These are phyloP conservation scores for Drosophila melanica DNA, from an alignment of 1,140 invertebrate species.

Conservation along the genomic window DNA sequence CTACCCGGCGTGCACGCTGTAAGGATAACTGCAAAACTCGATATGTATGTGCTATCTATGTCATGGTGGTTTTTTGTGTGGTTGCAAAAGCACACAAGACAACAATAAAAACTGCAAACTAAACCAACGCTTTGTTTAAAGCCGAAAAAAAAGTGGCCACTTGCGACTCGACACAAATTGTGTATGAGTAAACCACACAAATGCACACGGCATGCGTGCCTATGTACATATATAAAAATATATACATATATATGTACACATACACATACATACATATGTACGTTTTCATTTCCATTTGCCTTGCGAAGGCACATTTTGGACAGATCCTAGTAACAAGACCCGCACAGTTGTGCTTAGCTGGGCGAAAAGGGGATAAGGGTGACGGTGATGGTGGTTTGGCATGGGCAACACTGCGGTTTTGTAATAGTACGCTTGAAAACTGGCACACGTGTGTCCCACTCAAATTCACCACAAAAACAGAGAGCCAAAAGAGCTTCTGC, in stretches of 20 bases:
- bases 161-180: conserved; percentile 44
- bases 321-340: conserved; percentile 36
- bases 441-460: conserved; percentile 71
- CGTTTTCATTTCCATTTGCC: conserved; percentile 21
- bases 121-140: conserved; percentile 16
- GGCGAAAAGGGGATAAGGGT: no score
- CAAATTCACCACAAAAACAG: conserved; percentile 78
- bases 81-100: conserved; percentile 15
- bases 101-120: conserved; percentile 34
- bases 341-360: conserved; percentile 28
- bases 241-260: not conserved
- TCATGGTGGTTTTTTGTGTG: conserved; percentile 12
- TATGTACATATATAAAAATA: conserved; percentile 24
- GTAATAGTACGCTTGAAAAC: conserved; percentile 49
- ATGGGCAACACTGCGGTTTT: conserved; percentile 14
- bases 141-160: conserved; percentile 39
- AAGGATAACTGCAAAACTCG: not conserved
- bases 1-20: not conserved
- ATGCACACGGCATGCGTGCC: conserved; percentile 25
- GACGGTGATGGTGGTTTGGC: not conserved
- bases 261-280: conserved; percentile 1
- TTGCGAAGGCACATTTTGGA: conserved; percentile 37
- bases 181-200: conserved; percentile 29
- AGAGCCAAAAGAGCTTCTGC: conserved; percentile 62
- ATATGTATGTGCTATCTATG: conserved; percentile 19